Base-by-base conservation (phyloP, 2,888 invertebrate genomes). In the Nezara viridula region DNA sequence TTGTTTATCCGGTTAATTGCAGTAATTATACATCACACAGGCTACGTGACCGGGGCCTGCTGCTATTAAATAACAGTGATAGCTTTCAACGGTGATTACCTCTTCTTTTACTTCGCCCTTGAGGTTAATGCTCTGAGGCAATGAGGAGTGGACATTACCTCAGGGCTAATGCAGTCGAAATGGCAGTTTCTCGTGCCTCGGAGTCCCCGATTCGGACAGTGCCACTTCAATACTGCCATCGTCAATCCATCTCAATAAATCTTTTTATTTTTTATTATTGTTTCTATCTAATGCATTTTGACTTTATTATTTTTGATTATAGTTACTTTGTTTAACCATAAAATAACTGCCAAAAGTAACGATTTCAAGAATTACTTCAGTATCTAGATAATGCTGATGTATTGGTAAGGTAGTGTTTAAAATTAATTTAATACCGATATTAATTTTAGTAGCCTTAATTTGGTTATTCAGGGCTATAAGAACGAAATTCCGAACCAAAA, bases 91-190 rank as follows among this genome's bases (percentile, higher is more conserved):
- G 2, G 32, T 73, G 66, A 73, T 73, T 81, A 44, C 81, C n/a
- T 14, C 44, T 44, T 81, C 81, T 81, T 81, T 44, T 81, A 44
- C 21, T 14, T 44, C 44, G 81, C 44, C 44, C n/a, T 24, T 44
- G 44, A 44, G 44, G 44, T 40, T 81, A 81, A 81, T 81, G 81
- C 24, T 14, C 24, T 3, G 44, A n/a, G n/a, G 81, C 44, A 81
- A 81, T 81, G 81, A 81, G 44, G 24, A n/a, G 44, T 24, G 81
- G 40, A 44, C 81, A 81, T 81, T 81, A 81, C 81, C 44, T 44
- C 66, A 37, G 40, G 6, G 10, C 81, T 81, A 81, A 81, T 81
- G 81, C 81, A 81, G 44, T 81, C 81, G 44, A 47, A 81, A 81
- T 81, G 81, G 81, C n/a, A 44, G 81, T 44, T 47, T 81, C 44